Evolutionary conservation across 2,797 vertebrate genomes (phyloP), one percentile per base, ranked within the genome.

Genomic region (Netta rufina): DNA sequence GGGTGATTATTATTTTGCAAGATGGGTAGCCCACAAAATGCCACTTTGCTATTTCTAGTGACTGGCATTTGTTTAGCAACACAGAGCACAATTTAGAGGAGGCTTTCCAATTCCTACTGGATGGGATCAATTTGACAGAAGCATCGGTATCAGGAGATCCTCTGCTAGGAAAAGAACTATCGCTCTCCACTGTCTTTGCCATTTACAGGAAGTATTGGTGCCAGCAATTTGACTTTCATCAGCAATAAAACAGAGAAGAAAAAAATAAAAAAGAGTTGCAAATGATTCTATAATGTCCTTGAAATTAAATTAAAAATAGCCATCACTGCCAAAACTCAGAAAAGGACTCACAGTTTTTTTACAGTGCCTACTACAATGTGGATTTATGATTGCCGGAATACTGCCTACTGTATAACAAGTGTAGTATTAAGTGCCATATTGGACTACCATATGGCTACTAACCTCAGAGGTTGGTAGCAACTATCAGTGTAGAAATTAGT

Each of bases 361-460:
- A 93, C 94, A 80, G 84, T 88, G 87, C 94, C 97, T 97, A 96
- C 96, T 97, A 96, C 96, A 96, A 93, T 94, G 96, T 95, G 93
- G 96, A 97, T 98, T 97, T 98, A 97, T 96, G 96, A 94, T 97
- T 97, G 84, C 96, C 91, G 95, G 96, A 97, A 97, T 96, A 96
- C 96, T 97, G 95, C 96, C 97, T 96, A 96, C 95, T 92, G 96
- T 97, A 97, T 97, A 97, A 97, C 97, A 98, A 98, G 96, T 96
- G 92, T 97, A 94, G 94, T 94, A 97, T 97, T 97, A 97, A 97
- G 96, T 96, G 84, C 98, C 98, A 98, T 98, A 98, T 98, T 98
- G 98, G 97, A 96, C 97, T 96, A 97, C 98, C 98, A 98, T 98
- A 98, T 98, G 98, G 98, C 98, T 97, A 97, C 97, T 98, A 98